Evolutionary conservation across 2,113 vertebrate species (phyloP).

Genomic region (Calonectris borealis): DNA sequence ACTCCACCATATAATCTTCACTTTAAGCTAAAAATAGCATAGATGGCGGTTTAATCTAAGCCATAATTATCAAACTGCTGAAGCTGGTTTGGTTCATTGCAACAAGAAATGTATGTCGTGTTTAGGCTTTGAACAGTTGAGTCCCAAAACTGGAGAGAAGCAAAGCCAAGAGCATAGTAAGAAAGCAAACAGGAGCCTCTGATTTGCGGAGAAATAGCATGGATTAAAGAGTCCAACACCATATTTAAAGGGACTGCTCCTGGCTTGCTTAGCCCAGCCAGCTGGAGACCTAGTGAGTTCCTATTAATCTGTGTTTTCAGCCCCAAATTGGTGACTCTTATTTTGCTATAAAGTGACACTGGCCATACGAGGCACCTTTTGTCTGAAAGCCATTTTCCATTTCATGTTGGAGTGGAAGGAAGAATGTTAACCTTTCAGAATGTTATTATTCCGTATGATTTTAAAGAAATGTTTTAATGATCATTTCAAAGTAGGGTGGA

Average conservation of each 20-base stretch:
- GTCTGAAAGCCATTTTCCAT: neutral
- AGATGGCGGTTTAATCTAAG: conserved; percentile 53
- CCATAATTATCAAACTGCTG: conserved; percentile 50
- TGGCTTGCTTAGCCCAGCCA: neutral
- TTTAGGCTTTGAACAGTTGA: conserved; percentile 42
- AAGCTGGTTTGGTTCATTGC: conserved; percentile 29
- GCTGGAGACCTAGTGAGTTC: neutral
- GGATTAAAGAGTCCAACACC: neutral
- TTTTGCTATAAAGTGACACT: neutral
- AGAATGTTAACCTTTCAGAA: neutral
- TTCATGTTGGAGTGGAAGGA: neutral
- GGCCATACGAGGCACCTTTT: neutral
- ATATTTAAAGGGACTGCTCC: neutral
- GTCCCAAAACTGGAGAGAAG: neutral
- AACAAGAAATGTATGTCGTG: conserved; percentile 13
- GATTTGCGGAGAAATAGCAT: neutral
- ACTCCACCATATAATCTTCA: conserved; percentile 53
- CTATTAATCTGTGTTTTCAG: neutral
- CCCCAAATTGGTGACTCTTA: neutral
- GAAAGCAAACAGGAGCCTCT: conserved; percentile 34
- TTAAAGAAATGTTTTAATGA: neutral
- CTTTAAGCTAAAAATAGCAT: conserved; percentile 71
- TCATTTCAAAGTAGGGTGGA: neutral
- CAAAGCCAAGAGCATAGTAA: conserved; percentile 30
- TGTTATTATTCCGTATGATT: neutral